Base-by-base conservation (phyloP, 2,113 vertebrate genomes). In the Elanus axillaris region DNA sequence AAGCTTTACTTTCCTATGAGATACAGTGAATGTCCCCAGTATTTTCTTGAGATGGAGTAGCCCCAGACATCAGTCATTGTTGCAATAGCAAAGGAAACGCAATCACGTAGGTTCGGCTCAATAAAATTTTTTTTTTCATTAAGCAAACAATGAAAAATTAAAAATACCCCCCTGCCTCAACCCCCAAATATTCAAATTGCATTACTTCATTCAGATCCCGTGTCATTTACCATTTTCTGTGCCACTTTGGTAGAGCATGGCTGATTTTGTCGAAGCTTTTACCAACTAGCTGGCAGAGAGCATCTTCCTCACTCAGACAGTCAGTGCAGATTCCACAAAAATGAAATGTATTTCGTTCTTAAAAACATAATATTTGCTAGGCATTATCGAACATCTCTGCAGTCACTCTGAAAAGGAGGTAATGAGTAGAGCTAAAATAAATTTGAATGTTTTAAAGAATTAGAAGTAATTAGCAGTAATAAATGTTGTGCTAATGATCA, bases 321-420 rank as follows among this genome's bases (percentile, higher is more conserved):
- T 45, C 60, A 56, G 55, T 71, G 45, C 16, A 31, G 15, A 69
- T 45, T 36, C 36, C 31, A 58, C 7, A 52, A 71, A 66, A 48
- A 52, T 8, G 1, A 58, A 84, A 80, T 77, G 64, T 40, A 78
- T n/a, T 60, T 86, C 0, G 1, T 21, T 38, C 19, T 66, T 87
- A 88, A 79, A 89, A 87, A 21, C 3, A 16, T 23, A 52, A 25
- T 53, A 50, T 86, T 91, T 98, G 98, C 98, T 98, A 98, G 88
- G 98, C 98, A 90, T 99, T 99, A 97, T 98, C 98, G 67, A 99
- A 98, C 81, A 98, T 96, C 86, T 99, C 98, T 47, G 98, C 98
- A 96, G 98, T 90, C 7, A 99, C 97, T 96, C 99, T 99, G 97
- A 99, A 99, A 73, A 99, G 97, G 75, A 99, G 99, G 87, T 98